Evolutionary conservation across 1,140 invertebrate species (phyloP).

Genomic region (Meteorus sp.): DNA sequence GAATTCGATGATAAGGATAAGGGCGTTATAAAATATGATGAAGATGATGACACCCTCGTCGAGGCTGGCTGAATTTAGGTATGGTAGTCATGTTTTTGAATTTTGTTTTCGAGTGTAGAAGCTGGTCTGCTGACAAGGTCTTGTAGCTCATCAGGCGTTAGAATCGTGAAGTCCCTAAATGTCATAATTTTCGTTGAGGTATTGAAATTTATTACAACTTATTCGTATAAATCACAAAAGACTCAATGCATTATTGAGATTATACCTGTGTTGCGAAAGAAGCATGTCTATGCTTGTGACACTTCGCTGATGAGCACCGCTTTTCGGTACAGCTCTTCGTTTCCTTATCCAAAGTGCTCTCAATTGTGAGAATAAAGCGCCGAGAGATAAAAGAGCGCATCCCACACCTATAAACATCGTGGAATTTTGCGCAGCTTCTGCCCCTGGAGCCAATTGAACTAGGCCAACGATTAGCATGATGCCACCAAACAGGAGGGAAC

Average conservation of each 20-base stretch:
- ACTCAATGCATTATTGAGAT: not conserved
- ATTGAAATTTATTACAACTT: no score
- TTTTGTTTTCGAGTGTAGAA: slow-evolving; percentile 45
- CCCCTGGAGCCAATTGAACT: slow-evolving; percentile 76
- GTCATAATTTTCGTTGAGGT: not conserved
- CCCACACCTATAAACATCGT: slow-evolving; percentile 70
- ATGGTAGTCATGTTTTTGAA: slow-evolving; percentile 48
- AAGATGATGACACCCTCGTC: slow-evolving; percentile 47
- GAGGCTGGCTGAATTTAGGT: slow-evolving; percentile 52
- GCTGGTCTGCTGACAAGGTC: slow-evolving; percentile 49
- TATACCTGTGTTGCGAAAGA: slow-evolving; percentile 50
- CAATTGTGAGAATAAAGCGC: slow-evolving; percentile 44
- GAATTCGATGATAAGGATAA: slow-evolving; percentile 51
- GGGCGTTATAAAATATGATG: slow-evolving; percentile 49
- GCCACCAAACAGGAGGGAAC: slow-evolving; percentile 71
- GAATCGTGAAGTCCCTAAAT: slow-evolving; percentile 51
- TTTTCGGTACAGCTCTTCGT: slow-evolving; percentile 46
- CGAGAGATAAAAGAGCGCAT: slow-evolving; percentile 59
- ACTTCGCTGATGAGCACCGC: slow-evolving; percentile 51
- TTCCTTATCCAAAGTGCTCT: slow-evolving; percentile 50
- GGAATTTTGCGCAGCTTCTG: slow-evolving; percentile 73
- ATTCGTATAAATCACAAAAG: no score
- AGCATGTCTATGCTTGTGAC: slow-evolving; percentile 56
- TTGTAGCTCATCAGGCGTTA: slow-evolving; percentile 53
- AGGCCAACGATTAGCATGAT: slow-evolving; percentile 77